Conservation (phyloP, 2,797 vertebrate species). For the Esox masquinongy region DNA sequence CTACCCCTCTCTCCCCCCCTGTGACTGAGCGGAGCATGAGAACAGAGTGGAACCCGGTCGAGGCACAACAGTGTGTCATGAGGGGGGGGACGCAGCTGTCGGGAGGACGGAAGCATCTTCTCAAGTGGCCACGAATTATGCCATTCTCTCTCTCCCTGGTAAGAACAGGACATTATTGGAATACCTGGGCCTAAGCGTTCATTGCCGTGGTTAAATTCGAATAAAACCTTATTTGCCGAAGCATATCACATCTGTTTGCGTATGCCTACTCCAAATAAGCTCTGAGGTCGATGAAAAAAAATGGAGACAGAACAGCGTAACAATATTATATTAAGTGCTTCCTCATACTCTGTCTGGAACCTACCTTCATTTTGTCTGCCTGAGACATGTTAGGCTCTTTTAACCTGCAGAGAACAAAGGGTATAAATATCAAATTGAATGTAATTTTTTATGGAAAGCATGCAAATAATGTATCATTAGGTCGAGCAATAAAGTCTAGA, state of each 20-base stretch:
- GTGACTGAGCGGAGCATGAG: no score
- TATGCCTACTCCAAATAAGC: background rate
- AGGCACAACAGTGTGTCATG: constrained; percentile 33
- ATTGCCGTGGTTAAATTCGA: background rate
- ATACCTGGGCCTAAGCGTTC: background rate
- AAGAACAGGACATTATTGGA: background rate
- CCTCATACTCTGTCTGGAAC: constrained; percentile 18
- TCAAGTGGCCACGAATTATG: background rate
- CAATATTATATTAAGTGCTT: background rate
- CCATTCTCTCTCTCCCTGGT: background rate
- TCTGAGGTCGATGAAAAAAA: background rate
- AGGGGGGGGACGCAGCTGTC: background rate
- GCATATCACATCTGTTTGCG: background rate
- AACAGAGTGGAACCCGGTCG: background rate
- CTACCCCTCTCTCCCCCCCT: no score
- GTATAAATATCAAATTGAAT: background rate
- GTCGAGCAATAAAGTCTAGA: background rate
- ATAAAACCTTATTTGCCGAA: background rate
- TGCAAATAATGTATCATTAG: constrained; percentile 7
- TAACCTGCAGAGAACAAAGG: constrained; percentile 44
- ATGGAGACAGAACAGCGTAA: background rate
- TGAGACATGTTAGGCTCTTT: constrained; percentile 74
- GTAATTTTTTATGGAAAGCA: background rate
- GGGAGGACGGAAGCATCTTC: constrained; percentile 19
- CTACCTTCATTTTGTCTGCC: constrained; percentile 80